phyloP scores from a whole-genome alignment of 23 tunicate species.

The Clavelina lepadiformis region DNA sequence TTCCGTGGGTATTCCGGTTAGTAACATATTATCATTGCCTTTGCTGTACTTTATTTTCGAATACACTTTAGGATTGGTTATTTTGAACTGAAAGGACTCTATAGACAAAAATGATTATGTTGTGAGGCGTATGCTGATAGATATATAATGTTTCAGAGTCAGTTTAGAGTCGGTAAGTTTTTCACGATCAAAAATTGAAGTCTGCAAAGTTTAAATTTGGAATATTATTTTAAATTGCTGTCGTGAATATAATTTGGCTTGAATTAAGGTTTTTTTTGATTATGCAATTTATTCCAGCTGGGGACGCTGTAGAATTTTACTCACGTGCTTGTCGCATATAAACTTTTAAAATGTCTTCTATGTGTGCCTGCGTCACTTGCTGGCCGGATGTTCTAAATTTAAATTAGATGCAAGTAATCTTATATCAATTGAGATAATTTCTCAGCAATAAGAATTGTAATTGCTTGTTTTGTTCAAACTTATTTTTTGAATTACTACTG shows the following conservation, averaged over 20 bases:
- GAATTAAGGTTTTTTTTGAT: background rate
- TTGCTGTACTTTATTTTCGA: background rate
- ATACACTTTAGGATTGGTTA: background rate
- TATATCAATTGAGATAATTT: too few species aligned
- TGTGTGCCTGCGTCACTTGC: background rate
- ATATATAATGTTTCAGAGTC: too few species aligned
- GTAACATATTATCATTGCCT: background rate
- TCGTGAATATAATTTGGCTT: too few species aligned
- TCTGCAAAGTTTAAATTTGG: too few species aligned
- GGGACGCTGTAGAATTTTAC: background rate
- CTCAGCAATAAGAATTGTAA: background rate
- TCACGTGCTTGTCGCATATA: constrained; percentile 19
- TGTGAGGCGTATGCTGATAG: too few species aligned
- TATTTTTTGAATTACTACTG: background rate
- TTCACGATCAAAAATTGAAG: too few species aligned
- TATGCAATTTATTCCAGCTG: background rate
- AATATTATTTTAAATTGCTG: too few species aligned
- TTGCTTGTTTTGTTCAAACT: background rate
- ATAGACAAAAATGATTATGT: background rate
- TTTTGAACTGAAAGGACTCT: constrained; percentile 8
- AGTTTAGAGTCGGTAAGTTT: too few species aligned
- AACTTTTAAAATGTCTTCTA: constrained; percentile 2
- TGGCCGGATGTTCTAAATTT: background rate
- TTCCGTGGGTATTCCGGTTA: background rate
- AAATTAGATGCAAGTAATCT: background rate